Evolutionary conservation across 2,888 invertebrate species (phyloP).

Genomic region (Muschampia plurimacula): DNA sequence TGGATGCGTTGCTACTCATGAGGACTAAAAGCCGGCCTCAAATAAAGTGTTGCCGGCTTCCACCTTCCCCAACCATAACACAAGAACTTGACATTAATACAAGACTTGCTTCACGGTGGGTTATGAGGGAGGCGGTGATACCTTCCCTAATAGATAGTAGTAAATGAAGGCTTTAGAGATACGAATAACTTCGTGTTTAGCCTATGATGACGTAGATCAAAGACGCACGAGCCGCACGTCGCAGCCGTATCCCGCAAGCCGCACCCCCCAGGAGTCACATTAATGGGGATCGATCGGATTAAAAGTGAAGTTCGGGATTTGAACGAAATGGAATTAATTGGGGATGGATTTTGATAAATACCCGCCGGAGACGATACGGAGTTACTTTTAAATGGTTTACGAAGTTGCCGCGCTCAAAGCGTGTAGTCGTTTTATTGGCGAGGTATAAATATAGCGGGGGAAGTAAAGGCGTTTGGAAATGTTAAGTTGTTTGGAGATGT

Average conservation of each 20-base stretch:
- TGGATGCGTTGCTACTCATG: too few species aligned
- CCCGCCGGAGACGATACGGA: constrained; percentile 45
- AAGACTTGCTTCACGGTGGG: too few species aligned
- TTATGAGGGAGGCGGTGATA: too few species aligned
- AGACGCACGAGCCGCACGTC: constrained; percentile 9
- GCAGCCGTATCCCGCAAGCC: constrained; percentile 12
- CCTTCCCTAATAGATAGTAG: too few species aligned
- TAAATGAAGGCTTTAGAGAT: too few species aligned
- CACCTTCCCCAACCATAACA: too few species aligned
- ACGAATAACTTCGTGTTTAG: too few species aligned
- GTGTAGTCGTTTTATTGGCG: constrained; percentile 10
- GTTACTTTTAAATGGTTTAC: constrained; percentile 46
- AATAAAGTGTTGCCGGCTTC: too few species aligned
- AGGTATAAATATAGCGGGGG: not conserved
- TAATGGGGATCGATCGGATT: constrained; percentile 76
- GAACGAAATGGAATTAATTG: constrained; percentile 78
- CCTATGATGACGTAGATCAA: not conserved
- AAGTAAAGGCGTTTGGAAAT: not conserved
- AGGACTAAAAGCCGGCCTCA: too few species aligned
- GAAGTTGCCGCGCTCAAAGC: constrained; percentile 23
- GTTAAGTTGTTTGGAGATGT: not conserved
- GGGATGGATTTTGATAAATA: constrained; percentile 61
- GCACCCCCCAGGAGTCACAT: constrained; percentile 41
- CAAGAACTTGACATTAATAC: too few species aligned
- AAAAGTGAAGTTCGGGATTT: constrained; percentile 72